Conservation (phyloP, 2,888 invertebrate species). For the Nasonia oneida region DNA sequence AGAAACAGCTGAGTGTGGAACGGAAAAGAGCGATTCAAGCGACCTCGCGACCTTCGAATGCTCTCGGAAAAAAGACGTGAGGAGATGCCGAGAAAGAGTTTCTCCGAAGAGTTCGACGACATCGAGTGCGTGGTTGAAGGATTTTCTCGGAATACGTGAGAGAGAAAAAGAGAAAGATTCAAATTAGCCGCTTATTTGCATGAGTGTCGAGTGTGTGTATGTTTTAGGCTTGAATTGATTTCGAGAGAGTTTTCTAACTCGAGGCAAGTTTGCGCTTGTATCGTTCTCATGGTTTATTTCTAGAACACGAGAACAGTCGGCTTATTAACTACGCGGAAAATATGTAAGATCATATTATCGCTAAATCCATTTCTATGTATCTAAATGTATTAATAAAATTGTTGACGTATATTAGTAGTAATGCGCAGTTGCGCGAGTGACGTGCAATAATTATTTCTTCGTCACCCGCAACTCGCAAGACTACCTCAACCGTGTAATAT, state of each 20-base stretch:
- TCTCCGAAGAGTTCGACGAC: slow-evolving; percentile 5
- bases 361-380: too few relatives aligned
- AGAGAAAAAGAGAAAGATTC: not conserved
- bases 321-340: not conserved
- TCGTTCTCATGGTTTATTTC: not conserved
- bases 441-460: slow-evolving; percentile 23
- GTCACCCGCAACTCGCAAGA: not conserved
- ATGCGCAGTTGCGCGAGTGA: not conserved
- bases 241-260: not conserved
- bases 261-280: not conserved
- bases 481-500: not conserved
- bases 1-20: slow-evolving; percentile 13
- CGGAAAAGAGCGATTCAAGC: slow-evolving; percentile 19
- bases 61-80: not conserved
- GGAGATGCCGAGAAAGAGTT: not conserved
- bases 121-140: not conserved
- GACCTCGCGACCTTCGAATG: slow-evolving; percentile 20
- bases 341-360: not conserved
- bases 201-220: not conserved
- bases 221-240: not conserved
- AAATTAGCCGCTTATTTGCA: slow-evolving; percentile 9
- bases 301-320: not conserved
- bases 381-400: not conserved
- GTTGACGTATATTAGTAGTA: not conserved
- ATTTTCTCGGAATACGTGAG: not conserved